These are phyloP conservation scores for Enteromius trimaculatus DNA, from an alignment of 2,797 vertebrate genomes.

Conservation along the genomic window DNA sequence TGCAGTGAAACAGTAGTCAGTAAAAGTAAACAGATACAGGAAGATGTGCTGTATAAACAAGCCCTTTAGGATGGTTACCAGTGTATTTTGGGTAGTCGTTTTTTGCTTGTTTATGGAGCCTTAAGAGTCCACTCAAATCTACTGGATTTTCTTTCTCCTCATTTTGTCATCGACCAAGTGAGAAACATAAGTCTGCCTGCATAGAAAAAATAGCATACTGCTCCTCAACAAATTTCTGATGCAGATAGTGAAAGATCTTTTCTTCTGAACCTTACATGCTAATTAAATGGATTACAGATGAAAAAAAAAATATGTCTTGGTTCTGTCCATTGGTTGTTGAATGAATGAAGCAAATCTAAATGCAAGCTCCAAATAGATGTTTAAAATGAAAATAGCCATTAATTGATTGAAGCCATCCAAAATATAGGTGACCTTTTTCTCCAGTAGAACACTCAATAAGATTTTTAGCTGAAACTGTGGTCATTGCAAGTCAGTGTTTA, in stretches of 20 bases:
- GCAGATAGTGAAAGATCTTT: neutral
- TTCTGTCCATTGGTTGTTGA: neutral
- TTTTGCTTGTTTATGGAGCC: neutral
- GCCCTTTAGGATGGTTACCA: neutral
- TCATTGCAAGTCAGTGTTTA: neutral
- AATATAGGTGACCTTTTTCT: too few species aligned
- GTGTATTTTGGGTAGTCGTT: neutral
- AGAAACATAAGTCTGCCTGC: neutral
- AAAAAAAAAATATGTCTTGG: neutral
- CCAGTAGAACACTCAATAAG: neutral
- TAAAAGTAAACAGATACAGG: neutral
- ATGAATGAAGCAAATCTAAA: neutral
- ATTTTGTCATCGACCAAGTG: neutral
- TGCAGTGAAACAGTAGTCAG: neutral
- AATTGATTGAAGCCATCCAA: too few species aligned
- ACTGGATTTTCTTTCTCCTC: neutral
- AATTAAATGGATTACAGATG: neutral
- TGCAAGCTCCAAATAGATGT: neutral
- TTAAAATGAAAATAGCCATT: neutral
- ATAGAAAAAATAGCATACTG: neutral
- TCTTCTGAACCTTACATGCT: neutral
- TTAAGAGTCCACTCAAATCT: neutral
- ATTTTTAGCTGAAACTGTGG: neutral
- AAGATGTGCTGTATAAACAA: neutral
- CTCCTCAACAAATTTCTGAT: neutral